Base-by-base conservation (phyloP, 1,140 invertebrate genomes). In the Cotesia vestalis region DNA sequence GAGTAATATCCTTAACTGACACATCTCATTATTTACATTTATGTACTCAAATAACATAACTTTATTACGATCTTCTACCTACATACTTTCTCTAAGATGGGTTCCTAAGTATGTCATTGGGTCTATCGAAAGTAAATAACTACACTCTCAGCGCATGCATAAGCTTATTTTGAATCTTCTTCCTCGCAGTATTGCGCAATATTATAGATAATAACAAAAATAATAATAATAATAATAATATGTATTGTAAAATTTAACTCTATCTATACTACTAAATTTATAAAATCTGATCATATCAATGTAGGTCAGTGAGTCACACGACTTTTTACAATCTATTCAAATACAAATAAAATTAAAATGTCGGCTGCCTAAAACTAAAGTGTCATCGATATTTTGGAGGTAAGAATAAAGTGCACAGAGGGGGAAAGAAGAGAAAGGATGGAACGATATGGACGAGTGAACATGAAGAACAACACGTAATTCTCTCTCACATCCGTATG, bases 91-190 rank as follows among this genome's bases (percentile, higher is more conserved):
- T 52, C 52, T 66, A 55, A 52, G 52, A 67, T 14, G 46, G 8
- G 20, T 67, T 12, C 51, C 12, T 20, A 70, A 70, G 69, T 70
- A 35, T 70, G 69, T 52, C 69, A 70, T 34, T 62, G 35, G 59
- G 69, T 70, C 60, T 63, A 53, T 62, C 35, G 59, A 70, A 51
- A 62, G 69, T 20, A 63, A 70, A 70, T 62, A 35, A 17, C n/a
- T 62, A 60, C 40, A 12, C 40, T 20, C n/a, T 57, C 12, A 40
- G 4, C 40, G 40, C 40, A 46, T 46, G 11, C 27, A 27, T 46
- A 6, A 46, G 40, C 35, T 60, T 38, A 51, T 40, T 40, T 35
- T n/a, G 4, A 14, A 59, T n/a, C 17, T 17, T 55, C 35, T 53
- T 57, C 57, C 55, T 40, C 36, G 20, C 4, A 5, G 1, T 20